phyloP scores from a whole-genome alignment of 2,797 vertebrate species.

The Chelmon rostratus region DNA sequence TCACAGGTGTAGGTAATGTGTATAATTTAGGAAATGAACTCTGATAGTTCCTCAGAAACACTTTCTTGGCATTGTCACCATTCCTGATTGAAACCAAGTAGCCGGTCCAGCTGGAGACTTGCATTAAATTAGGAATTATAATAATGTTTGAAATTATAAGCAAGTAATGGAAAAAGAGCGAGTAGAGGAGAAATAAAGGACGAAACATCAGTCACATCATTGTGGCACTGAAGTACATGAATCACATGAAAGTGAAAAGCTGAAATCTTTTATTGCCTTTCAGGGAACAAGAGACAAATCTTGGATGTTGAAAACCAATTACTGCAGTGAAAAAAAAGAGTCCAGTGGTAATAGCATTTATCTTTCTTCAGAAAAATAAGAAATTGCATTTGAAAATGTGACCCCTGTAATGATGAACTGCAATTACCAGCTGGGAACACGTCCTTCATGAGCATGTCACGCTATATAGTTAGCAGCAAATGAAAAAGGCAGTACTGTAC shows the following conservation, averaged over 20 bases:
- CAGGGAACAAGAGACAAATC: constrained; percentile 57
- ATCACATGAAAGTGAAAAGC: constrained; percentile 61
- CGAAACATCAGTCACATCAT: constrained; percentile 55
- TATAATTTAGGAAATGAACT: constrained; percentile 39
- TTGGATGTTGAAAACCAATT: constrained; percentile 65
- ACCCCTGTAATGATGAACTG: constrained; percentile 32
- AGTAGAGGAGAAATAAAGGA: constrained; percentile 55
- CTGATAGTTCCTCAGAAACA: constrained; percentile 32
- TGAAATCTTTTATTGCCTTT: constrained; percentile 42
- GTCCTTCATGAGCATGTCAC: constrained; percentile 12
- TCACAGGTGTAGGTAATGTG: constrained; percentile 52
- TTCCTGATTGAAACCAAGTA: constrained; percentile 58
- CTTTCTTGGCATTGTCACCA: constrained; percentile 50
- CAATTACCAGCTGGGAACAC: constrained; percentile 39
- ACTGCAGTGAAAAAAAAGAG: constrained; percentile 45
- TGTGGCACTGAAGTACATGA: constrained; percentile 29
- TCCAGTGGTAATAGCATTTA: constrained; percentile 55
- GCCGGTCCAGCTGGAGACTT: constrained; percentile 41
- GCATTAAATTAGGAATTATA: constrained; percentile 63
- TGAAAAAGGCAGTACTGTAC: constrained; percentile 77
- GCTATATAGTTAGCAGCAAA: constrained; percentile 18
- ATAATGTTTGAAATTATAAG: constrained; percentile 56
- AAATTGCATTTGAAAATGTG: constrained; percentile 58
- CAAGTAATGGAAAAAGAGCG: constrained; percentile 36
- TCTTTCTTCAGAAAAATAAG: constrained; percentile 57